phyloP scores from a whole-genome alignment of 2,797 vertebrate species.

The Cossypha niveicapilla region DNA sequence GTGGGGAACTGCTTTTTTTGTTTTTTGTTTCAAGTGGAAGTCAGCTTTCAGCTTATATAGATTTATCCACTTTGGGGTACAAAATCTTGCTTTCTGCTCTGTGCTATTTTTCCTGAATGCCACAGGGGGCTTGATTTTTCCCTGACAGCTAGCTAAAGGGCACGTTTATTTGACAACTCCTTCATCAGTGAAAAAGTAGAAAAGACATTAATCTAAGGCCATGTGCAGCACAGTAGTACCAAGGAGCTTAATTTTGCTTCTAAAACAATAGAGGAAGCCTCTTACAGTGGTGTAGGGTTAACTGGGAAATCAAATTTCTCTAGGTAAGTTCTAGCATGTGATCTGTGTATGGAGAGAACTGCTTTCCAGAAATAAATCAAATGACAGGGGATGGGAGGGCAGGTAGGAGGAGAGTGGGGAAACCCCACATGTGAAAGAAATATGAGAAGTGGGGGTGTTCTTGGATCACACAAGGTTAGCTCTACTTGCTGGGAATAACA shows the following conservation, averaged over 20 bases:
- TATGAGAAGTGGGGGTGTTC: not conserved
- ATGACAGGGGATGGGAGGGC: not conserved
- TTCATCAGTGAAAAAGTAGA: conserved; percentile 55
- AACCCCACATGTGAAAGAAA: not conserved
- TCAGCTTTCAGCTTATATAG: conserved; percentile 51
- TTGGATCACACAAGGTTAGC: not conserved
- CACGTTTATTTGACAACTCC: conserved; percentile 59
- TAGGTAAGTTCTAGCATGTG: not conserved
- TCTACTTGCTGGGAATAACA: not conserved
- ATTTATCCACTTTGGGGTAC: conserved; percentile 42
- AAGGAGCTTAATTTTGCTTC: not conserved
- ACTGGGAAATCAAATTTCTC: not conserved
- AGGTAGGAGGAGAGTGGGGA: not conserved
- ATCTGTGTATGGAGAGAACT: not conserved
- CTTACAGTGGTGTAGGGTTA: not conserved
- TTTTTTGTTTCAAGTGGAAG: conserved; percentile 35
- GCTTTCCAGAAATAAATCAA: not conserved
- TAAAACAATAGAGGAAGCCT: not conserved
- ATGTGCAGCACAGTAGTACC: not conserved
- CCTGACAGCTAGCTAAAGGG: conserved; percentile 57
- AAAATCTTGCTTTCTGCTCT: conserved; percentile 40
- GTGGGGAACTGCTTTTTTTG: not conserved
- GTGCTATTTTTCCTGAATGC: conserved; percentile 44
- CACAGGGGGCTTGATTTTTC: conserved; percentile 51
- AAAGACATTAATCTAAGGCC: conserved; percentile 42